Evolutionary conservation across 2,113 vertebrate species (phyloP).

Genomic region (Vanacampus margaritifer): DNA sequence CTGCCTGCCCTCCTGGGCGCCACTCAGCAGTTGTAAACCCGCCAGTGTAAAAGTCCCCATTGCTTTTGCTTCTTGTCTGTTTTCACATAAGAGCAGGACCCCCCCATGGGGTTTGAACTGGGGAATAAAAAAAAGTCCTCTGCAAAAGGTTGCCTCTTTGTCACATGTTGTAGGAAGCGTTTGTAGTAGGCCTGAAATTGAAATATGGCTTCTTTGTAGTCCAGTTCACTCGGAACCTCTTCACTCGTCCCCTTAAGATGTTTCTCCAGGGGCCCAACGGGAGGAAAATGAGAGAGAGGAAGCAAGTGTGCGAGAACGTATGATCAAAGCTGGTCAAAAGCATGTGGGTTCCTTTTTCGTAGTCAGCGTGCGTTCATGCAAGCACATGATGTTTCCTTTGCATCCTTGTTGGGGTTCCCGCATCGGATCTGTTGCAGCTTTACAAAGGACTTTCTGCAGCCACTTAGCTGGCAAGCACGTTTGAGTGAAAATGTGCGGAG

Average conservation of each 20-base stretch:
- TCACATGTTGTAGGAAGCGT: neutral
- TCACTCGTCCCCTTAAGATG: constrained; percentile 23
- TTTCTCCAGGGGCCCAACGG: constrained; percentile 57
- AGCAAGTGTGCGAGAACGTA: neutral
- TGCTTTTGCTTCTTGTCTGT: constrained; percentile 19
- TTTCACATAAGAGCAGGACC: constrained; percentile 13
- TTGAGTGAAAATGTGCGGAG: constrained; percentile 23
- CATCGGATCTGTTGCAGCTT: constrained; percentile 46
- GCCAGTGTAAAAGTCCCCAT: constrained; percentile 36
- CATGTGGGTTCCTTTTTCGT: constrained; percentile 9
- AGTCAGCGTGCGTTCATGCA: constrained; percentile 5
- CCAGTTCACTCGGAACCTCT: constrained; percentile 50
- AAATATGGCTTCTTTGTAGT: constrained; percentile 42
- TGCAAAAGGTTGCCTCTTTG: neutral
- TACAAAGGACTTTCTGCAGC: constrained; percentile 37
- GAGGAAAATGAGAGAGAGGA: constrained; percentile 25
- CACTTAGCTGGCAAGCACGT: constrained; percentile 28
- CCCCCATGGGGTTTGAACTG: neutral
- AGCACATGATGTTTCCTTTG: constrained; percentile 41
- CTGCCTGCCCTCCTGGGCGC: constrained; percentile 55
- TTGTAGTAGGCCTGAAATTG: neutral
- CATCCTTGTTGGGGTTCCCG: constrained; percentile 44
- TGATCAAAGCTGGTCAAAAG: constrained; percentile 47
- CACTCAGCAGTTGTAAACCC: constrained; percentile 50
- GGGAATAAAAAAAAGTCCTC: neutral